Base-by-base conservation (phyloP, 2,113 vertebrate species). In the Poecilia latipinna region DNA sequence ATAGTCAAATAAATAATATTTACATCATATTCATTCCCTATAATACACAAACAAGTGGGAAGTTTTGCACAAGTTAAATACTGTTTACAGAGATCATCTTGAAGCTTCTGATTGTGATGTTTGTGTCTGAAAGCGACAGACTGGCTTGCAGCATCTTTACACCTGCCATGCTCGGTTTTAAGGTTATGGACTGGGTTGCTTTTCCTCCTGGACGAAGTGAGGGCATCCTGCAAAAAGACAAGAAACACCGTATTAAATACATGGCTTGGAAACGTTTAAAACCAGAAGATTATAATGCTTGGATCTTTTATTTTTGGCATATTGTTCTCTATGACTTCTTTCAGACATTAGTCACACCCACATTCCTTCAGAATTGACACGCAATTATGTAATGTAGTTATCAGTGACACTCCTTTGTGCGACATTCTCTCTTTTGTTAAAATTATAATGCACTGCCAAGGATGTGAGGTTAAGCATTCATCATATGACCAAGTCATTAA, bases 121-220 rank as follows among this genome's bases (percentile, higher is more conserved):
- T 86, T 5, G 57, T 44, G 37, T 89, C 70, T 4, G 26, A 32
- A 24, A 93, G 72, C 0, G 44, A 39, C 51, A 94, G 66, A 26
- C 8, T 86, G 5, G 91, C 92, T 62, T 93, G 92, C 69, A 94
- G 85, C 92, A 93, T 93, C 82, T 86, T 94, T 0, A 3, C 33
- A 29, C 92, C 93, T 29, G 15, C 22, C 77, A 70, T 88, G 48
- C 4, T 75, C 44, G 93, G 92, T 15, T 1, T 65, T 71, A 89
- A 92, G 2, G 1, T 48, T 60, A 93, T 37, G 6, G 1, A 22
- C 65, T 89, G 85, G 77, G 68, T n/a, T 15, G 75, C 66, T 60
- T 3, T 83, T 44, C 70, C 73, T 35, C 92, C 90, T 44, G 93
- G 78, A 68, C 1, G n/a, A 39, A 93, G 29, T 0, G 64, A 19